Conservation (phyloP, 2,113 vertebrate genomes). For the Sinocyclocheilus grahami region DNA sequence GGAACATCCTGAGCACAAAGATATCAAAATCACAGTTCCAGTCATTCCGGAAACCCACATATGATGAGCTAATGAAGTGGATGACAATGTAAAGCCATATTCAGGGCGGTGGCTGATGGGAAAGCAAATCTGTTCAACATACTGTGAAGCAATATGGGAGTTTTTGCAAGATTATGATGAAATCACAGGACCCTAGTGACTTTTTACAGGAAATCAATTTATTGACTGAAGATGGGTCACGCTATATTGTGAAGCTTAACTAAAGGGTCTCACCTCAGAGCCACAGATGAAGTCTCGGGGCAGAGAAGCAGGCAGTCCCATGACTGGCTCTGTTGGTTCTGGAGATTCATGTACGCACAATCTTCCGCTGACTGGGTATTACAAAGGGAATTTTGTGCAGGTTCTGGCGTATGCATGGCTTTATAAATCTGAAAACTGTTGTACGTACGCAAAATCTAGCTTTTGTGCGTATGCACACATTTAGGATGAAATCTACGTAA, state of each 20-base stretch:
- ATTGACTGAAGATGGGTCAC: not conserved
- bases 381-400: too few relatives aligned
- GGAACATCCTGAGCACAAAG: constrained; percentile 82
- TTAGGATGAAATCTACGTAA: too few relatives aligned
- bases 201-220: not conserved
- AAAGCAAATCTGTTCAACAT: not conserved
- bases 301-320: constrained; percentile 91
- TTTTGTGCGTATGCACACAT: too few relatives aligned
- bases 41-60: not conserved
- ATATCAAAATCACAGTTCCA: not conserved
- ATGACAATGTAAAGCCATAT: not conserved
- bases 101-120: not conserved
- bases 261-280: constrained; percentile 68
- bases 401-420: too few relatives aligned
- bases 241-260: not conserved
- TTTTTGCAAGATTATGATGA: not conserved
- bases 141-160: not conserved
- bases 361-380: too few relatives aligned
- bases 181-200: not conserved
- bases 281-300: constrained; percentile 72
- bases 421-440: too few relatives aligned
- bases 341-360: too few relatives aligned
- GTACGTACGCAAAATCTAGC: too few relatives aligned
- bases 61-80: not conserved
- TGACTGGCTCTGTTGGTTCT: constrained; percentile 67